Conservation (phyloP, 2,888 invertebrate species). For the Fabriciana adippe region DNA sequence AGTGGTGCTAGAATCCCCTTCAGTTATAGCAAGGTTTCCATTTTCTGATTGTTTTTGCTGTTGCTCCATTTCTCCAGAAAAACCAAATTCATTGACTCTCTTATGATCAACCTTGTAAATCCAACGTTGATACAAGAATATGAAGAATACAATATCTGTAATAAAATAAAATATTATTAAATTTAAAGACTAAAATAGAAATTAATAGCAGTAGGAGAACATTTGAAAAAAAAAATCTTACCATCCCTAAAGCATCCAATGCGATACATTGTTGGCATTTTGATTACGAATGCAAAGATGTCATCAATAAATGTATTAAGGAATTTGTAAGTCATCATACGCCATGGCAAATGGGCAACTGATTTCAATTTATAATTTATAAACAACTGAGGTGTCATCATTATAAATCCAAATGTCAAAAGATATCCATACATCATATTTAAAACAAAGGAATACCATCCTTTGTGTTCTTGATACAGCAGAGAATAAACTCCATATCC, state of each 20-base stretch:
- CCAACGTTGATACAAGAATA: conserved; percentile 99
- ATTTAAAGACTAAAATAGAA: conserved; percentile 7
- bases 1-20: conserved; percentile 49
- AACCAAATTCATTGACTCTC: conserved; percentile 99
- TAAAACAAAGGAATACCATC: conserved; percentile 99
- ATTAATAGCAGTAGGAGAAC: neutral
- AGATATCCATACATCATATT: conserved; percentile 99
- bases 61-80: conserved; percentile 94
- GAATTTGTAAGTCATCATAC: conserved; percentile 99
- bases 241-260: conserved; percentile 98
- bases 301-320: conserved; percentile 99
- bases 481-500: conserved; percentile 98
- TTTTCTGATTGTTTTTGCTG: conserved; percentile 68
- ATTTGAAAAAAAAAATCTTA: conserved; percentile 56
- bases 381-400: conserved; percentile 99
- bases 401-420: conserved; percentile 99
- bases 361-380: conserved; percentile 99
- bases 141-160: conserved; percentile 98
- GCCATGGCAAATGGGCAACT: conserved; percentile 99
- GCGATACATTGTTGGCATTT: conserved; percentile 99
- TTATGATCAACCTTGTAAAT: conserved; percentile 98
- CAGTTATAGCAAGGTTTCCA: conserved; percentile 64
- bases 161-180: conserved; percentile 46
- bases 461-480: conserved; percentile 97
- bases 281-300: conserved; percentile 99